phyloP scores from a whole-genome alignment of 2,113 vertebrate species.

The Suricata suricatta region DNA sequence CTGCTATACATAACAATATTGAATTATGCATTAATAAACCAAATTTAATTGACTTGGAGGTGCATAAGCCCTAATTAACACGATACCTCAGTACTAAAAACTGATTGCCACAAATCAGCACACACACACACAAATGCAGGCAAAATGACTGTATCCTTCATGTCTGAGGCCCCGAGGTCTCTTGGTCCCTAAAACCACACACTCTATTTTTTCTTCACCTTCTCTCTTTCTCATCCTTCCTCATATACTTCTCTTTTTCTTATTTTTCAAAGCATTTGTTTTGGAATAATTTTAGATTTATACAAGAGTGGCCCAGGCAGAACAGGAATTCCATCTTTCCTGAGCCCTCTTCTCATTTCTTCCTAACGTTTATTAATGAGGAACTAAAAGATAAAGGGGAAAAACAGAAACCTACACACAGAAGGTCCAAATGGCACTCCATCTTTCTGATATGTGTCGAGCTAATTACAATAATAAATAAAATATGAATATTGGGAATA shows the following conservation, averaged over 20 bases:
- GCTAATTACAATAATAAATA: constrained; percentile 72
- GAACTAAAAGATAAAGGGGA: not conserved
- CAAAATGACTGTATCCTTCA: not conserved
- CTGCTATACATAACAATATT: constrained; percentile 69
- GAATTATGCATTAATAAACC: constrained; percentile 76
- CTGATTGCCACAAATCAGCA: constrained; percentile 8
- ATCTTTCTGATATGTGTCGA: constrained; percentile 34
- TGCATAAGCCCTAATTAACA: constrained; percentile 67
- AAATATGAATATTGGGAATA: constrained; percentile 64
- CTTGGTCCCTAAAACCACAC: not conserved
- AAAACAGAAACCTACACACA: not conserved
- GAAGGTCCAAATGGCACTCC: constrained; percentile 7
- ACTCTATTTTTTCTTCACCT: not conserved
- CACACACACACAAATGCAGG: not conserved
- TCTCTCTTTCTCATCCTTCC: not conserved
- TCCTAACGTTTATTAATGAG: not conserved
- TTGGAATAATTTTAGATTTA: constrained; percentile 2
- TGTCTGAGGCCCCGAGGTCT: not conserved
- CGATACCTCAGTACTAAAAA: constrained; percentile 7
- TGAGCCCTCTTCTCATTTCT: not conserved
- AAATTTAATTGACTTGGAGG: constrained; percentile 72
- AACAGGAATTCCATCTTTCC: not conserved
- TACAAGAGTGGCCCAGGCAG: not conserved
- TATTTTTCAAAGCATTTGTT: not conserved
- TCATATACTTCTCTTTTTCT: not conserved